Base-by-base conservation (phyloP, 2,113 vertebrate genomes). In the Caracal caracal region DNA sequence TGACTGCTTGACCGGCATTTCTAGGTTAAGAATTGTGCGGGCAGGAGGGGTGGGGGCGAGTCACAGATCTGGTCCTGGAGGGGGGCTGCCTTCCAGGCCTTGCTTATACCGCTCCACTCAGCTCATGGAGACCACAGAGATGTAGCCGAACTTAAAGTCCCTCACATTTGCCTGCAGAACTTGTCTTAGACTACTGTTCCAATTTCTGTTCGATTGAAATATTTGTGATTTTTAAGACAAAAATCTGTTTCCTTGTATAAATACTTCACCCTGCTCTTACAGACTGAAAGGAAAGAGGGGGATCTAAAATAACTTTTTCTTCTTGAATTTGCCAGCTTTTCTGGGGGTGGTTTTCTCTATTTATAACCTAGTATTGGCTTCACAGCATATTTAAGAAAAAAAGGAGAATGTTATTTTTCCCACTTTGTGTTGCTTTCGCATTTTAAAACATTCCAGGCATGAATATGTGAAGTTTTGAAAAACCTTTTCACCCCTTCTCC, bases 201-300 rank as follows among this genome's bases (percentile, higher is more conserved):
- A 66, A 24, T 93, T 95, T 86, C 59, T 87, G 53, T 65, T 75
- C 86, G 37, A 87, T 86, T 92, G 87, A 97, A 96, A 68, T 96
- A 90, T 93, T 97, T 96, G 83, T 96, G 61, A 95, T 96, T 94
- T 97, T 97, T 95, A 96, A 98, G 87, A 76, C 33, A 93, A 49
- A 98, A 96, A 92, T 88, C 53, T 96, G 30, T 68, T 96, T 84
- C 65, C 76, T 88, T 96, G 30, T 92, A 56, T 95, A 28, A 56
- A 73, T 66, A 51, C 89, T 95, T 94, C 12, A 66, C 65, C 73
- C 51, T 85, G 28, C 84, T 76, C 3, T 81, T 78, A 86, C 66
- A 88, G 43, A 93, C 40, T 93, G 3, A 16, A 75, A 35, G 37
- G 35, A 68, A 0, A 0, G 2, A n/a, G 61, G 47, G 24, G 70